Conservation (phyloP, 2,113 vertebrate genomes). For the Ciconia maguari region DNA sequence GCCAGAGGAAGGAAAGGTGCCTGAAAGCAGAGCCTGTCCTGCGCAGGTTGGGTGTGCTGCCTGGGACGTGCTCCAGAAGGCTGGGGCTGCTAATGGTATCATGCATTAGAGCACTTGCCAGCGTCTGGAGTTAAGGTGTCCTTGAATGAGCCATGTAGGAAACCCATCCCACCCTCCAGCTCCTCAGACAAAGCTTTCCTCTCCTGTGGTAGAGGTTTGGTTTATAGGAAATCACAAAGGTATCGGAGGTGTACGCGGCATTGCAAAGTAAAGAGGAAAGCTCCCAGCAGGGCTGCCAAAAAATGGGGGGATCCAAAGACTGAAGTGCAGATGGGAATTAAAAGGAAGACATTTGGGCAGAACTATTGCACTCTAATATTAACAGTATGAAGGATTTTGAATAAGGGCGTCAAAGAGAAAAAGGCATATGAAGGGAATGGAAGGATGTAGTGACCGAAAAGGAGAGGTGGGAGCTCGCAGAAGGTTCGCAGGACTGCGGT, state of each 20-base stretch:
- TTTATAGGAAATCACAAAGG: not conserved
- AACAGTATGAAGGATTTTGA: not conserved
- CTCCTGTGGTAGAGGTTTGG: not conserved
- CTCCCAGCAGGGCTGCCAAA: not conserved
- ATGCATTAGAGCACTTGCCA: fast-evolving
- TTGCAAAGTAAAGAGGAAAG: not conserved
- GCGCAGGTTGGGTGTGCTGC: not conserved
- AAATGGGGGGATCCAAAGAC: not conserved
- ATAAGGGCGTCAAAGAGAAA: not conserved
- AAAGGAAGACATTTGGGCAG: not conserved
- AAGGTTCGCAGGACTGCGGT: not conserved
- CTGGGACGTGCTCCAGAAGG: not conserved
- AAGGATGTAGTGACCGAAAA: not conserved
- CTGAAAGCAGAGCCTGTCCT: not conserved
- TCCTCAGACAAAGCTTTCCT: not conserved
- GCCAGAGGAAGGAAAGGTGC: not conserved
- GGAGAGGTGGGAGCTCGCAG: not conserved
- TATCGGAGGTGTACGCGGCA: fast-evolving
- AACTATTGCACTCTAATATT: not conserved
- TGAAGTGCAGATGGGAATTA: not conserved
- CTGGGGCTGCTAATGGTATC: fast-evolving
- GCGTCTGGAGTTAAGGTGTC: not conserved
- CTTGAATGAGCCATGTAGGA: not conserved
- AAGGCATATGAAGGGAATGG: not conserved
- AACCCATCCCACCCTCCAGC: not conserved